Conservation (phyloP, 2,797 vertebrate species). For the Lacerta bilineata region DNA sequence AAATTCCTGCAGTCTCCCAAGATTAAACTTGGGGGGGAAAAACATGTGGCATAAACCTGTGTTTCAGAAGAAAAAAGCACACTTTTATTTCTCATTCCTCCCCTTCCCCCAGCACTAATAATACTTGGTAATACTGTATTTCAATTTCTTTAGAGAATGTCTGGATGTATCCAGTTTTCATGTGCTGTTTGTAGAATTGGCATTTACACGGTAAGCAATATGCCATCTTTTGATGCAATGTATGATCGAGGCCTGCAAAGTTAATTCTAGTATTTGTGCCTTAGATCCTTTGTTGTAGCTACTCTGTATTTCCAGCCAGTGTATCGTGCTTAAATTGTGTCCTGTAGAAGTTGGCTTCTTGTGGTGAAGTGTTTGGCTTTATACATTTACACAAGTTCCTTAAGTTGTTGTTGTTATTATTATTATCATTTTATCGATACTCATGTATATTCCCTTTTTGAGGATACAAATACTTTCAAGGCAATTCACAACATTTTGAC, state of each 20-base stretch:
- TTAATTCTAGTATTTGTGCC: constrained; percentile 28
- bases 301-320: not conserved
- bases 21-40: constrained; percentile 11
- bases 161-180: constrained; percentile 93
- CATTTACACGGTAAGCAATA: constrained; percentile 89
- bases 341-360: not conserved
- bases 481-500: not conserved
- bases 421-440: too few relatives aligned
- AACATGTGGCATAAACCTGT: not conserved
- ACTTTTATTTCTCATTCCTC: not conserved
- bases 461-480: not conserved
- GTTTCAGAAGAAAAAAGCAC: constrained; percentile 7
- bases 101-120: constrained; percentile 40
- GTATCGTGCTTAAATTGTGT: constrained; percentile 26
- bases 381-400: not conserved
- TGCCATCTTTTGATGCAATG: constrained; percentile 48
- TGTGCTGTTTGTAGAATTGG: constrained; percentile 93
- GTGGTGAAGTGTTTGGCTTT: not conserved
- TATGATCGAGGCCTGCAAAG: constrained; percentile 50
- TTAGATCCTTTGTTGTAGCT: constrained; percentile 26
- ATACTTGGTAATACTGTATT: constrained; percentile 75
- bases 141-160: constrained; percentile 86
- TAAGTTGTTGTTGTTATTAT: not conserved
- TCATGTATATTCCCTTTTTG: not conserved
- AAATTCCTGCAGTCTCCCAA: constrained; percentile 41